Percentiles rank a stretch among this genome's conserved stretches.
Evolutionary conservation across 2,888 invertebrate genomes (phyloP).

Genomic region (Pseudoips prasinana): DNA sequence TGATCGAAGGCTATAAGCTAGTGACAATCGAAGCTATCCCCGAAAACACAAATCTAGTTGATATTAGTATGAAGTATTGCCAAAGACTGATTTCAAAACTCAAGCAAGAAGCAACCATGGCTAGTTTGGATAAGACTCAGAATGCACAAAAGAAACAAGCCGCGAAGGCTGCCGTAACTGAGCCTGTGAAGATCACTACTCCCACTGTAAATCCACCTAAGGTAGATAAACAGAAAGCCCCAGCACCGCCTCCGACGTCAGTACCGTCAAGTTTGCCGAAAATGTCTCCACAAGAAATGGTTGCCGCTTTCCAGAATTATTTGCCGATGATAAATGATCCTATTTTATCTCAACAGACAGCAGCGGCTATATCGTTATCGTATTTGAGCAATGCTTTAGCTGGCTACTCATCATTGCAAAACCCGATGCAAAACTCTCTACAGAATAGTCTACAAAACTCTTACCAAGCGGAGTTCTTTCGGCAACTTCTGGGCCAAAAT

Average conservation of each 20-base stretch:
- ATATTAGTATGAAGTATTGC: constrained; percentile 87
- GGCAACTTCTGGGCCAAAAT: constrained; percentile 61
- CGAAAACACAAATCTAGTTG: constrained; percentile 84
- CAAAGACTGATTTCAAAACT: constrained; percentile 82
- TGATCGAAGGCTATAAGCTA: constrained; percentile 87
- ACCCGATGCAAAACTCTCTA: constrained; percentile 51
- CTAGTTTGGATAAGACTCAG: constrained; percentile 60
- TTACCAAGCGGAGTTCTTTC: constrained; percentile 72
- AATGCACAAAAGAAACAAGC: constrained; percentile 63
- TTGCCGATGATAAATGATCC: constrained; percentile 65
- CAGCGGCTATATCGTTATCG: constrained; percentile 60
- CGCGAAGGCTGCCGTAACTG: constrained; percentile 47
- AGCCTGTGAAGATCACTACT: constrained; percentile 38
- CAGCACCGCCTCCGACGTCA: constrained; percentile 28
- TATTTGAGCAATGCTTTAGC: constrained; percentile 64
- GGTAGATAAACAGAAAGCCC: constrained; percentile 39
- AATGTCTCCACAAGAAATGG: constrained; percentile 61
- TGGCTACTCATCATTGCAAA: constrained; percentile 57
- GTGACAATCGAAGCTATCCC: constrained; percentile 83
- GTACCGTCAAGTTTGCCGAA: constrained; percentile 47
- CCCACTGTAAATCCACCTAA: constrained; percentile 35
- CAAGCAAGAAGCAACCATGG: constrained; percentile 77
- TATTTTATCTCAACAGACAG: constrained; percentile 60
- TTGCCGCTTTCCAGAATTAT: constrained; percentile 64
- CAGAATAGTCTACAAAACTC: constrained; percentile 57